phyloP scores from a whole-genome alignment of 2,113 vertebrate genomes.

The Columbina picui region DNA sequence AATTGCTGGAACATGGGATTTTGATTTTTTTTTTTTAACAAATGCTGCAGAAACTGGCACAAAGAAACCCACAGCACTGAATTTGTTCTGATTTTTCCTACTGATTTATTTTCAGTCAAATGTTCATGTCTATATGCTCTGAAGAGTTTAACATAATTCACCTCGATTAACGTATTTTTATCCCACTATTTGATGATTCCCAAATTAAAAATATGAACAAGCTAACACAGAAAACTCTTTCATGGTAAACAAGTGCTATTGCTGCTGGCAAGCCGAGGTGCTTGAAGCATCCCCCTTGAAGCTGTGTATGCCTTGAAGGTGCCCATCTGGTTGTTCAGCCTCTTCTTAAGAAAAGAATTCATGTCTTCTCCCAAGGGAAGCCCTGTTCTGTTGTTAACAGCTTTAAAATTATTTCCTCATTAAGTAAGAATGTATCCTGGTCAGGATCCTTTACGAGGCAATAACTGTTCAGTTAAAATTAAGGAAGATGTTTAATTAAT shows the following conservation, averaged over 20 bases:
- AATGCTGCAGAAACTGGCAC: background rate
- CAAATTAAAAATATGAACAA: conserved; percentile 70
- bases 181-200: conserved; percentile 42
- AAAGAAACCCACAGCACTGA: background rate
- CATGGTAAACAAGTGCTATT: conserved; percentile 31
- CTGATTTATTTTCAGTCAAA: conserved; percentile 53
- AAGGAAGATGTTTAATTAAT: conserved; percentile 70
- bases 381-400: conserved; percentile 48
- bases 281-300: conserved; percentile 36
- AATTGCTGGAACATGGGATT: background rate
- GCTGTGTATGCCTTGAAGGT: conserved; percentile 34
- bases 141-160: conserved; percentile 43
- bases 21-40: background rate
- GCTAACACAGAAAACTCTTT: conserved; percentile 42
- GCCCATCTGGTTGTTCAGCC: conserved; percentile 42
- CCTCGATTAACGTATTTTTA: conserved; percentile 61
- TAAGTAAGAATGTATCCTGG: conserved; percentile 64
- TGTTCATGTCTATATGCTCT: conserved; percentile 34
- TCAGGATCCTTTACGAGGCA: conserved; percentile 46
- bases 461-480: conserved; percentile 69
- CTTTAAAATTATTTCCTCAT: conserved; percentile 68
- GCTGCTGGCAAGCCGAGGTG: background rate
- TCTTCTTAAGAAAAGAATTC: conserved; percentile 35
- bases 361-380: conserved; percentile 27
- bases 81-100: conserved; percentile 26